Conservation (phyloP, 1,140 invertebrate species). For the Phenacoccus solenopsis region DNA sequence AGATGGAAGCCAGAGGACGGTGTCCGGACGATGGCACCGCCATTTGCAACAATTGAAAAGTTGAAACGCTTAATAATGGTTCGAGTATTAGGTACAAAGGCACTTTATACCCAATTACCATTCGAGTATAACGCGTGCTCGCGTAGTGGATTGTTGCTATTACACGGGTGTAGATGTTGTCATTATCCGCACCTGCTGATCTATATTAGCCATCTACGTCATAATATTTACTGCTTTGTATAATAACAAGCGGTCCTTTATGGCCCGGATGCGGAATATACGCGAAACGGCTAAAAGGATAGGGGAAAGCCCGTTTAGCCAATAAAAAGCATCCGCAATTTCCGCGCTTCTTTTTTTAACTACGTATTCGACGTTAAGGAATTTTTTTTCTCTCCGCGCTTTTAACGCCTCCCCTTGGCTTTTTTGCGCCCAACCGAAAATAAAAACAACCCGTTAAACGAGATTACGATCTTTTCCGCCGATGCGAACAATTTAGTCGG, state of each 20-base stretch:
- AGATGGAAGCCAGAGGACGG: no score
- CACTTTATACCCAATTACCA: not conserved
- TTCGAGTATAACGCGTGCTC: not conserved
- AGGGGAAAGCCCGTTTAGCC: not conserved
- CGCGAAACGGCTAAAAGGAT: not conserved
- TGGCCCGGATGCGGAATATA: not conserved
- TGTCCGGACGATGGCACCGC: no score
- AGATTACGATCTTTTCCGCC: not conserved
- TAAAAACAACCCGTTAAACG: not conserved
- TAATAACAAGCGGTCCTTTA: not conserved
- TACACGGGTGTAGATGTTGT: not conserved
- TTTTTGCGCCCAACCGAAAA: not conserved
- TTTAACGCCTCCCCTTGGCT: not conserved
- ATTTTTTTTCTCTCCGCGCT: not conserved
- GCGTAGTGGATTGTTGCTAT: not conserved
- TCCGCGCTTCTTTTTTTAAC: not conserved
- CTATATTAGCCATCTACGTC: not conserved
- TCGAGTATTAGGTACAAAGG: not conserved
- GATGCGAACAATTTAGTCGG: not conserved
- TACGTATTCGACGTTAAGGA: not conserved
- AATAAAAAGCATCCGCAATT: slow-evolving; percentile 2
- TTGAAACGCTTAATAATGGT: not conserved
- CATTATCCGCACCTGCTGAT: slow-evolving; percentile 1
- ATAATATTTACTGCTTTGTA: not conserved
- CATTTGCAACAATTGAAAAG: not conserved